Evolutionary conservation across 2,888 invertebrate genomes (phyloP), one percentile per base, ranked within the genome.

Genomic region (Imbricaverruca yamaguchii): DNA sequence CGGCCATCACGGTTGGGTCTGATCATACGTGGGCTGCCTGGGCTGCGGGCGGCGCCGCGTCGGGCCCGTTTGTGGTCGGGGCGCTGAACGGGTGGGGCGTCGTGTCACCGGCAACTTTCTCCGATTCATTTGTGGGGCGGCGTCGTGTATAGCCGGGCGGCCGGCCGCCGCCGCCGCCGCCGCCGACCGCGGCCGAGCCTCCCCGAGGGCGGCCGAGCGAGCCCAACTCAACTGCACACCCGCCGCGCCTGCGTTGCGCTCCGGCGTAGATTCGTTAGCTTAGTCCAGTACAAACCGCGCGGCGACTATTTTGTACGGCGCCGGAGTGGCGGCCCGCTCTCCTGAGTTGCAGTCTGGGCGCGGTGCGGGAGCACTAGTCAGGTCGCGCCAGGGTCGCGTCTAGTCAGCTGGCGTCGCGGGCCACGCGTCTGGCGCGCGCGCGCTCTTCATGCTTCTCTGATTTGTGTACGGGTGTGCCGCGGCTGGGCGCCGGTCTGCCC

Each of bases 281-380:
- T 67, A 67, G 67, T 67, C 67, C 67, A 67, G 67, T 67, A 67
- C 67, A 67, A 67, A 67, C 39, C 39, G 39, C 39, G 39, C 67
- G 67, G 67, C 13, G 67, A 67, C 67, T 25, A 67, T 67, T n/a
- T 67, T 67, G 67, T 67, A 61, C 61, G 61, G 61, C 0, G 18
- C 67, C 10, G 12, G 67, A 23, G n/a, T 25, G 12, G 67, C 25
- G 25, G 13, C 25, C 39, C 13, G 61, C 25, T 13, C 8, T 7
- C 10, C n/a, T 65, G n/a, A 9, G n/a, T 65, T n/a, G 65, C n/a
- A 23, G n/a, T 25, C 25, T 23, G 12, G n/a, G 25, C n/a, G 67
- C 67, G 25, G 25, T 25, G 3, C 25, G 67, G 25, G 25, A 25
- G 12, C 13, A n/a, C 67, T 67, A 67, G 67, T 67, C 67, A 67